Conservation (phyloP, 1,140 invertebrate genomes). For the Magallana gigas region DNA sequence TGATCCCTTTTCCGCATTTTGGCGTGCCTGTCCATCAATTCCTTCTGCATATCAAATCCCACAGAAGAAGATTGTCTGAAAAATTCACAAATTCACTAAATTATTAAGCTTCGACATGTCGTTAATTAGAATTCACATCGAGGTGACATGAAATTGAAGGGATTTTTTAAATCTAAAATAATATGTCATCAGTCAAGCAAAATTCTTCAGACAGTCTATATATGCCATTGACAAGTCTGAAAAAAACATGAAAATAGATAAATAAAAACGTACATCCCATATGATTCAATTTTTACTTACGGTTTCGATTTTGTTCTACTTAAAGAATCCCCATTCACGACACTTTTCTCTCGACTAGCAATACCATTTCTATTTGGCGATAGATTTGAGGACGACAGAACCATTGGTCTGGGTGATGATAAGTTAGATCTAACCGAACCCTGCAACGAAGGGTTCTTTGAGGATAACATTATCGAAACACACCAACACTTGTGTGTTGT, state of each 20-base stretch:
- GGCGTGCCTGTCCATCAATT: slow-evolving; percentile 38
- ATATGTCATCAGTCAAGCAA: no score
- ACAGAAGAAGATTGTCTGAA: not conserved
- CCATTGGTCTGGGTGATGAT: not conserved
- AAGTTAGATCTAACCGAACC: not conserved
- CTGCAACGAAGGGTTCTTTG: not conserved
- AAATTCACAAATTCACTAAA: not conserved
- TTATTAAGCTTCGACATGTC: not conserved
- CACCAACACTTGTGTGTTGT: slow-evolving; percentile 10
- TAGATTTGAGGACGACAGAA: not conserved
- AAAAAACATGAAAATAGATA: not conserved
- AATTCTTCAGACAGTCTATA: no score
- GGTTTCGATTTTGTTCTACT: not conserved
- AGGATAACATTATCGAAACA: not conserved
- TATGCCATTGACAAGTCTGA: no score
- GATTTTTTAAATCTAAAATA: no score
- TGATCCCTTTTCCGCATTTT: slow-evolving; percentile 39
- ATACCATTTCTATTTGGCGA: not conserved
- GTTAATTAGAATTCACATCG: no score
- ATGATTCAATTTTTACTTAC: not conserved
- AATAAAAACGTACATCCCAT: not conserved
- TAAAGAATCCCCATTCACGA: not conserved
- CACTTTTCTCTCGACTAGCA: not conserved
- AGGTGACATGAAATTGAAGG: no score
- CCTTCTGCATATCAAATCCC: not conserved